Conservation (phyloP, 2,797 vertebrate species). For the Cossypha heuglini region DNA sequence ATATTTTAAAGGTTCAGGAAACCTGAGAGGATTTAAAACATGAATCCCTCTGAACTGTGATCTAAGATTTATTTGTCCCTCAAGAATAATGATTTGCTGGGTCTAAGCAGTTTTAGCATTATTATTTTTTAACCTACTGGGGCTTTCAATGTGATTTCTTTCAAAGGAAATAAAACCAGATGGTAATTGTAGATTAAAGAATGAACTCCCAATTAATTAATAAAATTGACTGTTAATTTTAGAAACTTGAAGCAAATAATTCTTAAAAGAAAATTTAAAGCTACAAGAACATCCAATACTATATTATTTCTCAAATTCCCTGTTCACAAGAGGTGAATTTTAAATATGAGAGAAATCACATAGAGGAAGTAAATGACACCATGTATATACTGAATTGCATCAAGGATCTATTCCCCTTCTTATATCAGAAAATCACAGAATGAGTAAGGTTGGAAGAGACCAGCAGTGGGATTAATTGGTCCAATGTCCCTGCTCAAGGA, state of each 20-base stretch:
- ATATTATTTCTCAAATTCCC: neutral
- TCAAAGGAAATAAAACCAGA: constrained; percentile 55
- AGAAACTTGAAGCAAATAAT: neutral
- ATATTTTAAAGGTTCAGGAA: constrained; percentile 20
- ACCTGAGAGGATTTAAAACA: neutral
- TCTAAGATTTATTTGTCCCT: constrained; percentile 8
- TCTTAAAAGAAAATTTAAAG: neutral
- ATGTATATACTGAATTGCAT: neutral
- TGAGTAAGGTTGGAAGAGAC: neutral
- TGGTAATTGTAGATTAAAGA: constrained; percentile 47
- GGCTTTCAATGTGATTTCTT: neutral
- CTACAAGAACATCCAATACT: neutral
- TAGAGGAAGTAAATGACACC: neutral
- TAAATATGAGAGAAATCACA: neutral
- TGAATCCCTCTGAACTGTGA: constrained; percentile 20
- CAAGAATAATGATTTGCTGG: constrained; percentile 10
- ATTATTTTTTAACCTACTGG: constrained; percentile 39
- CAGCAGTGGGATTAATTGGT: neutral
- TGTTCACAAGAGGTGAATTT: neutral
- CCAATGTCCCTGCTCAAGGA: neutral
- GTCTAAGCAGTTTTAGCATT: constrained; percentile 3
- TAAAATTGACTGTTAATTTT: constrained; percentile 48
- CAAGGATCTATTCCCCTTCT: neutral
- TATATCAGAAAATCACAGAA: neutral
- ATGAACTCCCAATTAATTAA: constrained; percentile 37